These are phyloP conservation scores for Upupa epops DNA, from an alignment of 2,113 vertebrate species.

Conservation along the genomic window DNA sequence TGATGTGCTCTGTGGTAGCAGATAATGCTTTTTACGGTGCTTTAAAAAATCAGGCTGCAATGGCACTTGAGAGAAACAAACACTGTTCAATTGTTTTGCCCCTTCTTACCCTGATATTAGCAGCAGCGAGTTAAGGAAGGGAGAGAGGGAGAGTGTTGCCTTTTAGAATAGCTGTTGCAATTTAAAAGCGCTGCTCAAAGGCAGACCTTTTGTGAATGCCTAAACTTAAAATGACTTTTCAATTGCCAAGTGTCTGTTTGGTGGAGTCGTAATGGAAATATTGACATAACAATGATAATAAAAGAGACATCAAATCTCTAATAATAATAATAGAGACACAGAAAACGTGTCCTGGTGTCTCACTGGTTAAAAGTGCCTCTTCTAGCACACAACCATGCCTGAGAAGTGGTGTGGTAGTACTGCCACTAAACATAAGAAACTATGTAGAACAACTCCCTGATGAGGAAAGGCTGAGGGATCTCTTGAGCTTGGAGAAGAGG, in stretches of 20 bases:
- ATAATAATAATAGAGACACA: background rate
- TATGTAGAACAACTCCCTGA: too few relatives aligned
- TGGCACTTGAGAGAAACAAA: background rate
- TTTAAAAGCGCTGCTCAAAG: slow-evolving; percentile 44
- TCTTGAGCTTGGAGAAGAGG: too few relatives aligned
- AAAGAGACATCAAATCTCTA: background rate
- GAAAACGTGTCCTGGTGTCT: background rate
- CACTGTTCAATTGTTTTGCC: background rate
- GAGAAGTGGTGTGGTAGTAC: background rate
- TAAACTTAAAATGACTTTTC: slow-evolving; percentile 13
- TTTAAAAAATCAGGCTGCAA: background rate
- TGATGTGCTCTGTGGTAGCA: background rate
- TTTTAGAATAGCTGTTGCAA: background rate
- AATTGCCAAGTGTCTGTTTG: background rate
- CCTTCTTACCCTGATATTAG: slow-evolving; percentile 34
- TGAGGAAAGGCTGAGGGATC: too few relatives aligned
- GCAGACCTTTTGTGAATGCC: slow-evolving; percentile 33
- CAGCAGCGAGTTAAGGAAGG: background rate
- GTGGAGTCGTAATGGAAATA: slow-evolving; percentile 18
- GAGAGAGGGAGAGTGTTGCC: background rate
- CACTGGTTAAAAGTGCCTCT: background rate
- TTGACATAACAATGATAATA: background rate
- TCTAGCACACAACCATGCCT: background rate
- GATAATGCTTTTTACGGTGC: background rate
- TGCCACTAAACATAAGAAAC: background rate